Base-by-base conservation (phyloP, 2,797 vertebrate species). In the Pipistrellus pygmaeus region DNA sequence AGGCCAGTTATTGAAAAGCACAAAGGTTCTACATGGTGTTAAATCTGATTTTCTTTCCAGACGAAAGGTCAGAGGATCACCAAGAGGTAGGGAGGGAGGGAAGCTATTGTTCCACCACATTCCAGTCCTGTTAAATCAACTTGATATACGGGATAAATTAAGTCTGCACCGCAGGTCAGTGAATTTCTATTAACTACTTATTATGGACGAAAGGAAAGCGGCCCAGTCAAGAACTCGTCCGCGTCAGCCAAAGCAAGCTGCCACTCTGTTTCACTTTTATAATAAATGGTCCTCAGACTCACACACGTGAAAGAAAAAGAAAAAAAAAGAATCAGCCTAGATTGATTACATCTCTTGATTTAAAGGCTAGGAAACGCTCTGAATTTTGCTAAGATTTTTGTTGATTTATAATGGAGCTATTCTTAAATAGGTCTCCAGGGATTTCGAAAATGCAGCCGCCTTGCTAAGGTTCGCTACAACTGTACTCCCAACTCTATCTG, bases 101-200 rank as follows among this genome's bases (percentile, higher is more conserved):
- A 96, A 96, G 92, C 96, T 98, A 94, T 97, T 98, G 97, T 98
- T 97, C 96, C 91, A 90, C 92, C 89, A 94, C 97, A 97, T 98
- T 98, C 98, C 98, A 97, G 96, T 98, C 98, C 97, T 97, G 90
- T 97, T 98, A 97, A 97, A 97, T 98, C 97, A 98, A 97, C 94
- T 96, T 96, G 97, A 96, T 98, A 97, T 97, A 96, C 76, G 41
- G 83, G 92, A 98, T 98, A 98, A 98, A 98, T 98, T 98, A 98
- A 97, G 97, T 97, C 97, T 97, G 97, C 97, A 97, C 98, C 94
- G 92, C 97, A 98, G 98, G 97, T 98, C 98, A 98, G 94, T 93
- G 97, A 98, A 98, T 98, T 98, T 98, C 98, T 98, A 98, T 98
- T 98, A 98, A 97, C 8, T 14, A 96, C 97, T 98, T 98, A 98